These are phyloP conservation scores for Erpobdella octoculata DNA, from an alignment of 2,888 invertebrate species.

Conservation along the genomic window DNA sequence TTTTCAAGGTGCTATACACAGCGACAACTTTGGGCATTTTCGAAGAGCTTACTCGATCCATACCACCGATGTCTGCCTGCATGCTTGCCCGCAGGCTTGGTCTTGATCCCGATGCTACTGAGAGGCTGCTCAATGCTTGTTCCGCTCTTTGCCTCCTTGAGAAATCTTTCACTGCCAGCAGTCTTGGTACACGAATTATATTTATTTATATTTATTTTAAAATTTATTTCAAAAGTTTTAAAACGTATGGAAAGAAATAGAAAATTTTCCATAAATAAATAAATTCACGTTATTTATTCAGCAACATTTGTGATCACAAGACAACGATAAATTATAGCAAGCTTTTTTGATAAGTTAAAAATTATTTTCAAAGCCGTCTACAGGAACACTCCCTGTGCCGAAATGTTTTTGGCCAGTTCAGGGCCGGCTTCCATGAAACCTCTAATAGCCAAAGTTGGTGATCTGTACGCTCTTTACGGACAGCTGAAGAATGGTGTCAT, in stretches of 20 bases:
- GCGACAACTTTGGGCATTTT: slow-evolving; percentile 41
- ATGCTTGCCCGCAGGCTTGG: slow-evolving; percentile 38
- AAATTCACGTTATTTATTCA: background rate
- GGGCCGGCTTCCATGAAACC: slow-evolving; percentile 33
- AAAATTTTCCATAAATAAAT: background rate
- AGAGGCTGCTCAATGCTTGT: slow-evolving; percentile 40
- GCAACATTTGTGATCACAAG: background rate
- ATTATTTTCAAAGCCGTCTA: slow-evolving; percentile 30
- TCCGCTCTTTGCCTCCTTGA: slow-evolving; percentile 38
- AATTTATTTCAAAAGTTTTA: background rate
- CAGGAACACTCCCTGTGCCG: slow-evolving; percentile 31
- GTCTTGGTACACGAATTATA: slow-evolving; percentile 11
- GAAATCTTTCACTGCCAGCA: slow-evolving; percentile 30
- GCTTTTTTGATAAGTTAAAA: background rate
- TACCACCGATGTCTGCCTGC: slow-evolving; percentile 35
- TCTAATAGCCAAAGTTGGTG: slow-evolving; percentile 31
- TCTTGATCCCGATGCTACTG: slow-evolving; percentile 38
- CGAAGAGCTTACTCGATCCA: slow-evolving; percentile 39
- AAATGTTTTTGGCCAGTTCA: slow-evolving; percentile 32
- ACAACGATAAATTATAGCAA: background rate
- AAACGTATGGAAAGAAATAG: background rate
- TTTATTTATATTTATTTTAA: background rate
- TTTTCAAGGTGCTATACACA: slow-evolving; percentile 39
- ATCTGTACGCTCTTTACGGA: slow-evolving; percentile 34
- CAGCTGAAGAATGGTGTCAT: slow-evolving; percentile 30